These are phyloP conservation scores for Heloderma charlesbogerti DNA, from an alignment of 2,113 vertebrate genomes.

Conservation along the genomic window DNA sequence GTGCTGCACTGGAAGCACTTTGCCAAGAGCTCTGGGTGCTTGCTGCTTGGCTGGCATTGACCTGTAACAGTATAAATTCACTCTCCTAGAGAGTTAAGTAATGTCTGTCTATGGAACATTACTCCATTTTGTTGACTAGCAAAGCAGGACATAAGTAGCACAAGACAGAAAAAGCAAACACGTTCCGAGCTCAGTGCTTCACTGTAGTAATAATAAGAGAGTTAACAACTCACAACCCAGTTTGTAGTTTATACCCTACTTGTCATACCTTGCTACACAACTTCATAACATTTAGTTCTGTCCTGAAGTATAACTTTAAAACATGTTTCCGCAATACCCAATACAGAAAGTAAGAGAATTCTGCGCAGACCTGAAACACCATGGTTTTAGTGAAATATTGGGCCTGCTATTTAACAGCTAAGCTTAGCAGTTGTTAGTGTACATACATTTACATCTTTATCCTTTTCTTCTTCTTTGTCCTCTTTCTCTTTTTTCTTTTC, in stretches of 20 bases:
- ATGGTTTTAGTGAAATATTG: not conserved
- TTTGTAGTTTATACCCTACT: not conserved
- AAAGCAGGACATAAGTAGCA: not conserved
- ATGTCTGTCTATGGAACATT: not conserved
- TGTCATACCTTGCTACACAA: too few relatives aligned
- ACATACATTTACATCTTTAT: slow-evolving; percentile 89
- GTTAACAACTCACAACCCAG: not conserved
- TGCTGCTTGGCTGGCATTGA: not conserved
- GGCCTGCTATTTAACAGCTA: not conserved
- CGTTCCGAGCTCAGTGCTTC: not conserved
- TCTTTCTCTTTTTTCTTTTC: slow-evolving; percentile 98
- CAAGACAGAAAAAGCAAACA: not conserved
- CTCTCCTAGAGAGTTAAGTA: not conserved
- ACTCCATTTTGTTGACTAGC: not conserved
- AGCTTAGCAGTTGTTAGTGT: slow-evolving; percentile 30
- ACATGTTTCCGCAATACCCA: not conserved
- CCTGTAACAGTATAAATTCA: not conserved
- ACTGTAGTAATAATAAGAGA: not conserved
- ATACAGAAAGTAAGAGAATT: not conserved
- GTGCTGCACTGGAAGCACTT: not conserved
- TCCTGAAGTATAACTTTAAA: fast-evolving
- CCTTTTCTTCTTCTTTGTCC: slow-evolving; percentile 96
- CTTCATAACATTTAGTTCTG: too few relatives aligned
- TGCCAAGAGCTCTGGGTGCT: not conserved
- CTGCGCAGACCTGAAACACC: not conserved